phyloP scores from a whole-genome alignment of 2,113 vertebrate species.

The Periophthalmus modestus region DNA sequence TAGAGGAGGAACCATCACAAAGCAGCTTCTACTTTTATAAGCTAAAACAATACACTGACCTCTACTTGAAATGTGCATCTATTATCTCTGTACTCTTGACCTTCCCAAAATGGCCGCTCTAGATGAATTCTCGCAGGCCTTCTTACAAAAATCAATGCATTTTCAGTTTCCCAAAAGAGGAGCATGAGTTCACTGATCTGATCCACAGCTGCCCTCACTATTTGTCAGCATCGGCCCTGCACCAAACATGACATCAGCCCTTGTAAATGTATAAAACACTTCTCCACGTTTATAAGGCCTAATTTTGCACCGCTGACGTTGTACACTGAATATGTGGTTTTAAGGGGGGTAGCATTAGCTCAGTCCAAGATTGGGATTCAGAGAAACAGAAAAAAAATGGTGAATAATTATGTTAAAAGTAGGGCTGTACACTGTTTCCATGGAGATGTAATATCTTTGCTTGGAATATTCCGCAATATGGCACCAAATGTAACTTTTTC shows the following conservation, averaged over 20 bases:
- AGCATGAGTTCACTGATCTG: constrained; percentile 22
- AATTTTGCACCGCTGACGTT: constrained; percentile 65
- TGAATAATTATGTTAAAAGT: too few species aligned
- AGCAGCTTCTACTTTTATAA: too few species aligned
- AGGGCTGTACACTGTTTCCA: too few species aligned
- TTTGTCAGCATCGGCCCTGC: constrained; percentile 55
- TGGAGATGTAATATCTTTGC: too few species aligned
- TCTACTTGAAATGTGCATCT: neutral
- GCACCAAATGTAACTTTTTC: too few species aligned
- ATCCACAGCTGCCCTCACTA: constrained; percentile 50
- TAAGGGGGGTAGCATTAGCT: neutral
- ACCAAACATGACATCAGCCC: constrained; percentile 71
- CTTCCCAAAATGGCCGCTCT: constrained; percentile 4
- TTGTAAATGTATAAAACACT: constrained; percentile 60
- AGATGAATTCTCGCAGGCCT: constrained; percentile 14
- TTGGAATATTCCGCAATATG: too few species aligned
- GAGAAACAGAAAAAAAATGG: neutral
- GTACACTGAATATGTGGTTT: constrained; percentile 3
- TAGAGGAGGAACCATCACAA: too few species aligned
- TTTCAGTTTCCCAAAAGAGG: constrained; percentile 31
- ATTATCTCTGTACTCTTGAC: neutral
- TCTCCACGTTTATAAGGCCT: constrained; percentile 55
- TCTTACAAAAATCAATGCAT: constrained; percentile 42
- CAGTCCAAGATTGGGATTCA: neutral
- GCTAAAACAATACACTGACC: neutral